These are phyloP conservation scores for Cacatua alba DNA, from an alignment of 2,113 vertebrate species.

Conservation along the genomic window DNA sequence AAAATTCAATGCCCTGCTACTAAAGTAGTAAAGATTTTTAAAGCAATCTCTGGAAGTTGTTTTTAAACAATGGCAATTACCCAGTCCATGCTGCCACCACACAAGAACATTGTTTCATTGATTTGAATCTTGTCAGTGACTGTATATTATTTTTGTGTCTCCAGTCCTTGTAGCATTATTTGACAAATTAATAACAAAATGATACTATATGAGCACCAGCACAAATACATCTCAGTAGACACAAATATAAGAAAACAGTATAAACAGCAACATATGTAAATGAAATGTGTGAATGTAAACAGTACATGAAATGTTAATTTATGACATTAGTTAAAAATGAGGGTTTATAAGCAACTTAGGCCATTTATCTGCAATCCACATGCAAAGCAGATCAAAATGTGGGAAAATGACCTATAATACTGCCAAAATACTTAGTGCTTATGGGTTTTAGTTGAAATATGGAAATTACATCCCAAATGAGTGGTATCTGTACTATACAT, in stretches of 20 bases:
- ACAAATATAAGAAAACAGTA: constrained; percentile 2
- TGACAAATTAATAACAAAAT: not conserved
- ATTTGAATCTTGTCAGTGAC: not conserved
- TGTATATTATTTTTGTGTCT: not conserved
- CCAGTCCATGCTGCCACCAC: not conserved
- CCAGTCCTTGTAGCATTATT: not conserved
- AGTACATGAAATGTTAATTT: constrained; percentile 16
- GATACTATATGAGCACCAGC: not conserved
- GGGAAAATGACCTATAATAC: not conserved
- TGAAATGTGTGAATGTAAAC: constrained; percentile 45
- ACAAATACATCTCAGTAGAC: not conserved
- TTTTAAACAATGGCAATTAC: not conserved
- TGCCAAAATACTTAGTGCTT: not conserved
- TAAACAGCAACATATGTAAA: constrained; percentile 49
- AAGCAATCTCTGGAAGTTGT: not conserved
- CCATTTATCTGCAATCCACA: not conserved
- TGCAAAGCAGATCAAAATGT: not conserved
- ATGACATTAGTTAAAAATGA: not conserved
- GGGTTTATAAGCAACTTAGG: not conserved
- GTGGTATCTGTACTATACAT: not conserved
- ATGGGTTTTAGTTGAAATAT: not conserved
- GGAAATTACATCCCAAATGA: not conserved
- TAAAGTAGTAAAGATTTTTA: not conserved
- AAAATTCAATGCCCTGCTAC: not conserved
- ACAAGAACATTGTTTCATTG: not conserved